These are phyloP conservation scores for Sylvietta virens DNA, from an alignment of 2,113 vertebrate species.

Conservation along the genomic window DNA sequence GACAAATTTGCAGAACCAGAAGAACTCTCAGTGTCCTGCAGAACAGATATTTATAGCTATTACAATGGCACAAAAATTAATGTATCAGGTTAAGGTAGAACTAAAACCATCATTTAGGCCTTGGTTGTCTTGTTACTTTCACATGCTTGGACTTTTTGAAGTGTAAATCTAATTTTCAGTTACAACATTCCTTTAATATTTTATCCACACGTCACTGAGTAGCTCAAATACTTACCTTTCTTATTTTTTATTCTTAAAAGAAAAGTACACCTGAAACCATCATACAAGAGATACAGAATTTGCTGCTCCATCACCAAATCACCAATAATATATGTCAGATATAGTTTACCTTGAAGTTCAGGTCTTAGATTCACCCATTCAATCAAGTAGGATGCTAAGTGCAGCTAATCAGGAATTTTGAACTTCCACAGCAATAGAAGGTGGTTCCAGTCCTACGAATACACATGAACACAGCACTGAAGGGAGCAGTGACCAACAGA, in stretches of 20 bases:
- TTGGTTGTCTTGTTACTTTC: background rate
- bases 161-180: background rate
- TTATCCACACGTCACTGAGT: background rate
- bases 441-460: background rate
- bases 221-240: background rate
- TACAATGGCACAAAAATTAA: background rate
- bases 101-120: background rate
- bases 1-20: background rate
- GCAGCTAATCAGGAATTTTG: background rate
- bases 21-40: background rate
- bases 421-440: background rate
- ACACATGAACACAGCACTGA: background rate
- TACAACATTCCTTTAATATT: background rate
- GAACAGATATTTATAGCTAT: background rate
- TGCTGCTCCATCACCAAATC: background rate
- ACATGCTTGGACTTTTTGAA: background rate
- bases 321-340: background rate
- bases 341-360: background rate
- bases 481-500: background rate
- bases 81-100: background rate
- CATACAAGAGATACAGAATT: background rate
- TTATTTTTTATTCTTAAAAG: background rate
- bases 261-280: background rate
- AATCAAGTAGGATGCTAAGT: background rate
- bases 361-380: background rate